phyloP scores from a whole-genome alignment of 1,140 invertebrate species.

The Ectropis grisescens region DNA sequence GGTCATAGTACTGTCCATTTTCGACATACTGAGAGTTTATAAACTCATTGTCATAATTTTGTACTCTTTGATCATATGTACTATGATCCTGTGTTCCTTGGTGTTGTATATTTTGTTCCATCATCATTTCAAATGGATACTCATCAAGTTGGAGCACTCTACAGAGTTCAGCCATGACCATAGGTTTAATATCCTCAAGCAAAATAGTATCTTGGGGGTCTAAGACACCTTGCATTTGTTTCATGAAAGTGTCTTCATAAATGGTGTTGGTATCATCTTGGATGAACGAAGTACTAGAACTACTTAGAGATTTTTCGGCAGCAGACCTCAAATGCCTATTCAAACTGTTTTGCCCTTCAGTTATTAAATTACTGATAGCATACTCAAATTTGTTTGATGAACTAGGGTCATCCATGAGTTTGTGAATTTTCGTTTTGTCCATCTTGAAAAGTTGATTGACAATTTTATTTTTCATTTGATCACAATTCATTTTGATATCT shows the following conservation, averaged over 20 bases:
- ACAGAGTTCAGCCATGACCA: conserved; percentile 53
- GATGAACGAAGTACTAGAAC: conserved; percentile 43
- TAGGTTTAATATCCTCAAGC: conserved; percentile 58
- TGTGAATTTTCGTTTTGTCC: conserved; percentile 60
- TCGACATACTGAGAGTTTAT: neutral
- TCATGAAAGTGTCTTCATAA: conserved; percentile 63
- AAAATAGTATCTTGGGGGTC: conserved; percentile 59
- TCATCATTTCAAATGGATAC: conserved; percentile 12
- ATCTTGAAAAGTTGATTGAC: conserved; percentile 60
- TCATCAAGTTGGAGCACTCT: conserved; percentile 49
- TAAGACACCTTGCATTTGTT: conserved; percentile 60
- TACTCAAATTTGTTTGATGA: conserved; percentile 61
- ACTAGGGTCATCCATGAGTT: conserved; percentile 57
- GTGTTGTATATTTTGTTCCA: neutral
- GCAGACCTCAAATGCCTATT: conserved; percentile 51
- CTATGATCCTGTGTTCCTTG: conserved; percentile 1
- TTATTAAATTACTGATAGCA: conserved; percentile 58
- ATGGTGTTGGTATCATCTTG: conserved; percentile 56
- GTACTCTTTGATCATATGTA: conserved; percentile 12
- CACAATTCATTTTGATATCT: conserved; percentile 39
- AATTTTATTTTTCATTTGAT: conserved; percentile 62
- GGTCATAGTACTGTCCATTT: conserved; percentile 18
- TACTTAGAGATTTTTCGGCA: conserved; percentile 52
- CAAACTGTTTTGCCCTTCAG: conserved; percentile 57
- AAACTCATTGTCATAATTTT: conserved; percentile 15